Conservation (phyloP, 2,888 invertebrate species). For the Conops quadrifasciatus region DNA sequence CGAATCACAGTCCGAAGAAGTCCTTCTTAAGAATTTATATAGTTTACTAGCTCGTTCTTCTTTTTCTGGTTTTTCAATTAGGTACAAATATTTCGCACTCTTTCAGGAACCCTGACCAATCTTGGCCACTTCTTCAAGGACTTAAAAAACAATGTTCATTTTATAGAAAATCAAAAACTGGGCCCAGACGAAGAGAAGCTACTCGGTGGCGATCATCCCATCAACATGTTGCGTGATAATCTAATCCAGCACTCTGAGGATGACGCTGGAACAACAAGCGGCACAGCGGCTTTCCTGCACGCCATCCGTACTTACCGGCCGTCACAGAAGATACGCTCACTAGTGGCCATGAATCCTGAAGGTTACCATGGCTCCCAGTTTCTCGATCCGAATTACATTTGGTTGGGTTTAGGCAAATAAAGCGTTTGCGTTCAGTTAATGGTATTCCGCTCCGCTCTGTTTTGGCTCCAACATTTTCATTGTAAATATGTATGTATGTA, state of each 20-base stretch:
- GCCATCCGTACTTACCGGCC: slow-evolving; percentile 65
- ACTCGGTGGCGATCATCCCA: slow-evolving; percentile 58
- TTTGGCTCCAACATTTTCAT: not conserved
- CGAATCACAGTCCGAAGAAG: too few species aligned
- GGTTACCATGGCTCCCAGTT: slow-evolving; percentile 71
- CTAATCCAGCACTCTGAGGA: slow-evolving; percentile 3
- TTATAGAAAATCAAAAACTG: slow-evolving; percentile 56
- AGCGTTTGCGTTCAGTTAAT: slow-evolving; percentile 4
- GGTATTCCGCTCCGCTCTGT: too few species aligned
- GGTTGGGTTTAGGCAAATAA: slow-evolving; percentile 71
- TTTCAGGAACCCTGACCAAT: slow-evolving; percentile 61
- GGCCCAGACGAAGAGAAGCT: slow-evolving; percentile 53
- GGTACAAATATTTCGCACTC: not conserved
- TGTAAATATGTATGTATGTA: slow-evolving; percentile 21
- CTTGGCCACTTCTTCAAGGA: slow-evolving; percentile 61
- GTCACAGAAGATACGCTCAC: slow-evolving; percentile 68
- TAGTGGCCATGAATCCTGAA: slow-evolving; percentile 69
- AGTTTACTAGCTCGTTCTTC: too few species aligned
- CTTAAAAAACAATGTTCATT: slow-evolving; percentile 58
- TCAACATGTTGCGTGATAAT: slow-evolving; percentile 51
- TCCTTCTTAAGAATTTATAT: too few species aligned
- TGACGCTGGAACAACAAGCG: slow-evolving; percentile 10
- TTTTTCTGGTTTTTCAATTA: too few species aligned
- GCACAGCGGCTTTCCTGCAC: slow-evolving; percentile 63
- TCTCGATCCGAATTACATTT: slow-evolving; percentile 73